phyloP scores from a whole-genome alignment of 1,140 invertebrate species.

The Bombus confusus region DNA sequence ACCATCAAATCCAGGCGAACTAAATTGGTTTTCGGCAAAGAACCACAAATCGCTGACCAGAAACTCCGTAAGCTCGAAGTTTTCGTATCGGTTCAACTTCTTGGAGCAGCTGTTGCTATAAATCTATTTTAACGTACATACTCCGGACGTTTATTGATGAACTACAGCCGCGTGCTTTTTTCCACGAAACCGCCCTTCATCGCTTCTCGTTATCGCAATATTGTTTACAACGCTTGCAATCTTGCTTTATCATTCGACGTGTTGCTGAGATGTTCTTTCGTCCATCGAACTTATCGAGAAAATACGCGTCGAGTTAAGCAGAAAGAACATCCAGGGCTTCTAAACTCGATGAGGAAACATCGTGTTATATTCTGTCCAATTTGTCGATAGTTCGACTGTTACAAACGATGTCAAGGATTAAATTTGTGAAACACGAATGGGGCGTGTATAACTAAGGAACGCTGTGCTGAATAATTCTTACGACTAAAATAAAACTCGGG shows the following conservation, averaged over 20 bases:
- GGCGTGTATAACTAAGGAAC: no score
- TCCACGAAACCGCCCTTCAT: neutral
- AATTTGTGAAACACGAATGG: neutral
- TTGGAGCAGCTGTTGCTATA: conserved; percentile 17
- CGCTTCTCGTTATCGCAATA: neutral
- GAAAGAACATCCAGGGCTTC: neutral
- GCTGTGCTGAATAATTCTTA: neutral
- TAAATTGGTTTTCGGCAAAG: neutral
- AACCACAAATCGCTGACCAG: neutral
- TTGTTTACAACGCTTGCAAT: neutral
- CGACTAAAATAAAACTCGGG: neutral
- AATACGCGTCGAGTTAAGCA: neutral
- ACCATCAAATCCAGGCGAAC: neutral
- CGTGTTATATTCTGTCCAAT: neutral
- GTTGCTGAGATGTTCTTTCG: neutral
- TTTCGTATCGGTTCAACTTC: neutral
- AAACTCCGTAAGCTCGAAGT: neutral
- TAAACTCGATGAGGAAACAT: no score
- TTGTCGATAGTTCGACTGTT: neutral
- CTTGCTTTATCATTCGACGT: neutral
- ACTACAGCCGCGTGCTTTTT: neutral
- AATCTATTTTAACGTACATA: conserved; percentile 41
- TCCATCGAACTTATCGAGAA: no score
- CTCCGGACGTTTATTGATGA: conserved; percentile 14
- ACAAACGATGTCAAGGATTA: neutral